These are phyloP conservation scores for Lordiphosa mommai DNA, from an alignment of 1,140 invertebrate species.

Conservation along the genomic window DNA sequence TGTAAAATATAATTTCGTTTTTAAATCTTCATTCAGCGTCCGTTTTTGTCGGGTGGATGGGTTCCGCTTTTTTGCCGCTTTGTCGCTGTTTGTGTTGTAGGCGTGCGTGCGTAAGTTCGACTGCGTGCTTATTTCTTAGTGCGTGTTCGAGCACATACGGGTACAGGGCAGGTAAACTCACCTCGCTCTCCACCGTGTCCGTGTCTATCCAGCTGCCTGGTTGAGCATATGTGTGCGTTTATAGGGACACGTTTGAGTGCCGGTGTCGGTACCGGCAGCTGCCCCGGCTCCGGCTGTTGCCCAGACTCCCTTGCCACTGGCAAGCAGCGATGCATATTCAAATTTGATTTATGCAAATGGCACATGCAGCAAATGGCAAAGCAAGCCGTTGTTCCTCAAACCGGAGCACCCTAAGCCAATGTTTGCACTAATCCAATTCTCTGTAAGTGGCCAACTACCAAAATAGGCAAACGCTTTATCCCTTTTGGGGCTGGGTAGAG, in stretches of 20 bases:
- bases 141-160: conserved; percentile 47
- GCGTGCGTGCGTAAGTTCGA: conserved; percentile 50
- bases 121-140: conserved; percentile 51
- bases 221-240: not conserved
- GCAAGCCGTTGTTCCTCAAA: not conserved
- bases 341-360: conserved; percentile 76
- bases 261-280: conserved; percentile 12
- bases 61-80: conserved; percentile 9
- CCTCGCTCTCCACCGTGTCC: not conserved
- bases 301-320: conserved; percentile 20
- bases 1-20: too few species aligned
- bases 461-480: conserved; percentile 53
- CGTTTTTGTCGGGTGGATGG: conserved; percentile 41
- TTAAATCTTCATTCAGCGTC: too few species aligned
- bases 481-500: conserved; percentile 1
- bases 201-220: conserved; percentile 33
- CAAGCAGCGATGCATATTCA: conserved; percentile 70
- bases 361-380: conserved; percentile 39
- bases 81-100: conserved; percentile 13
- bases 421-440: conserved; percentile 40
- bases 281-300: conserved; percentile 8
- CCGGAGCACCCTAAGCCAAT: conserved; percentile 23
- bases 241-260: not conserved
- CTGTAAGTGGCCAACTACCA: conserved; percentile 38
- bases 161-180: not conserved